phyloP scores from a whole-genome alignment of 2,797 vertebrate genomes.

The Lophotriccus pileatus region DNA sequence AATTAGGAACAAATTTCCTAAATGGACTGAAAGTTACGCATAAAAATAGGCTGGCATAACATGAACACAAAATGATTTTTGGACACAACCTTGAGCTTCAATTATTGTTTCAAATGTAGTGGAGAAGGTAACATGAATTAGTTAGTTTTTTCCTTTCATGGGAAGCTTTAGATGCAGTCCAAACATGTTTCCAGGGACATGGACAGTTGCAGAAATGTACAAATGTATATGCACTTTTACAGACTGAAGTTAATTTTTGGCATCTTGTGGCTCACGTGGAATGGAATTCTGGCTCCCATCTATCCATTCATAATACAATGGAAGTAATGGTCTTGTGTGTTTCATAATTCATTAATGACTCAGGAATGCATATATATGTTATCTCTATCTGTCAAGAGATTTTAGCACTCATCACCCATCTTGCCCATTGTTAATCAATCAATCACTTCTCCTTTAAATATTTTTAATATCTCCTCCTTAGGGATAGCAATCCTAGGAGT shows the following conservation, averaged over 20 bases:
- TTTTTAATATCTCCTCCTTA: neutral
- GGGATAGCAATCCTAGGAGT: fast-evolving
- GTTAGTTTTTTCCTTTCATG: neutral
- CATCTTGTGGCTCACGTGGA: neutral
- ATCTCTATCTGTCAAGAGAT: neutral
- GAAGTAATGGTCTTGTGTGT: neutral
- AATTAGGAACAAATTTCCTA: no score
- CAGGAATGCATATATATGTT: neutral
- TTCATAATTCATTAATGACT: neutral
- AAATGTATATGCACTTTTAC: neutral
- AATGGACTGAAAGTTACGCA: neutral
- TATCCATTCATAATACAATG: neutral
- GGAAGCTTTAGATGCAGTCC: neutral
- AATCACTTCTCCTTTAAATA: neutral
- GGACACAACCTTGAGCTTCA: neutral
- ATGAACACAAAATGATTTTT: neutral
- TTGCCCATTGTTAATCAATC: neutral
- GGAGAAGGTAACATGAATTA: neutral
- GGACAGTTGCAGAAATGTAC: neutral
- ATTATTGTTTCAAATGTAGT: neutral
- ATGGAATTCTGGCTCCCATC: neutral
- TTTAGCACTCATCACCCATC: neutral
- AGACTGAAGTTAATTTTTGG: neutral
- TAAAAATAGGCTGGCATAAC: neutral
- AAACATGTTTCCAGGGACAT: neutral